Percentiles rank a stretch among this genome's conserved stretches.
Evolutionary conservation across 2,888 invertebrate species (phyloP).

Genomic region (Drosophila nr. medialis): DNA sequence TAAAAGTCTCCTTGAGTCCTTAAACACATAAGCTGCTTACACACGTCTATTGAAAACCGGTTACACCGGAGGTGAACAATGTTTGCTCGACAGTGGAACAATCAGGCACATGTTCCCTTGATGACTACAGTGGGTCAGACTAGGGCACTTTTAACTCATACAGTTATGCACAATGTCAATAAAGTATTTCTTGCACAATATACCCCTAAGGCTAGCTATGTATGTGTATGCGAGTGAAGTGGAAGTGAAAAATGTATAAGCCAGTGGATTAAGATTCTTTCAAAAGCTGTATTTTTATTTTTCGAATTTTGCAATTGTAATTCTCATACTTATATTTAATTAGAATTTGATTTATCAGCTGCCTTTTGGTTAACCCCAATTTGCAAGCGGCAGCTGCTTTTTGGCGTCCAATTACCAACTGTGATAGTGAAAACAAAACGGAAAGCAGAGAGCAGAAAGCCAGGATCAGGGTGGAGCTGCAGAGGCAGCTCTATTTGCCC

Average conservation of each 20-base stretch:
- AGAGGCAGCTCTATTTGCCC: slow-evolving; percentile 1
- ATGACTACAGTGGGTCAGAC: neutral
- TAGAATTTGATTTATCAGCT: slow-evolving; percentile 47
- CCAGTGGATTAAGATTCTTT: neutral
- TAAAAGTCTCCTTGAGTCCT: neutral
- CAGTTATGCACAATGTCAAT: neutral
- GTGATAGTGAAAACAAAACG: neutral
- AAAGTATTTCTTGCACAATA: neutral
- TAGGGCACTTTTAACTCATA: neutral
- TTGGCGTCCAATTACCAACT: slow-evolving; percentile 46
- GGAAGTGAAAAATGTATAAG: neutral
- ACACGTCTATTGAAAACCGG: neutral
- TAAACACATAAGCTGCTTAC: neutral
- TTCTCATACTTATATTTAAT: slow-evolving; percentile 15
- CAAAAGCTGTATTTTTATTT: neutral
- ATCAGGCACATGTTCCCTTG: neutral
- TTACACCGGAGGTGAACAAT: neutral
- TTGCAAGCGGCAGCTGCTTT: slow-evolving; percentile 52
- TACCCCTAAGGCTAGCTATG: neutral
- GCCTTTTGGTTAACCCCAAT: slow-evolving; percentile 37
- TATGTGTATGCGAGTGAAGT: neutral
- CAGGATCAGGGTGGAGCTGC: slow-evolving; percentile 3
- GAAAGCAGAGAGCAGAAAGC: neutral
- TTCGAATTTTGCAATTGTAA: neutral
- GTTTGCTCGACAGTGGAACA: too few species aligned